Evolutionary conservation across 2,888 invertebrate genomes (phyloP).

Genomic region (Plagiodera versicolora): DNA sequence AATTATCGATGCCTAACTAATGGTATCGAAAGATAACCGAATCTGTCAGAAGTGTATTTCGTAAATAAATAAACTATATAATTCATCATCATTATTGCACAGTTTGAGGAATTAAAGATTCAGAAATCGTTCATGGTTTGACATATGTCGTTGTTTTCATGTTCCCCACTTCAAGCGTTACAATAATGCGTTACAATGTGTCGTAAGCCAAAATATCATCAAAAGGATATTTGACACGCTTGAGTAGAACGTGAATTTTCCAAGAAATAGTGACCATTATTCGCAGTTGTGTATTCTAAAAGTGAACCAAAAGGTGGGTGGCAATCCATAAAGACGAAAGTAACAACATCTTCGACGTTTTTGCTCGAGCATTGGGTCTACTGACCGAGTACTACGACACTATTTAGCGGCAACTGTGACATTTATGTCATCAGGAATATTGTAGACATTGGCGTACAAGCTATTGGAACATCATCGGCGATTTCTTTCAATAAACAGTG

Average conservation of each 20-base stretch:
- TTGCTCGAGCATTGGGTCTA: slow-evolving; percentile 31
- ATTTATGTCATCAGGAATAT: slow-evolving; percentile 35
- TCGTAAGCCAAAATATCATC: not conserved
- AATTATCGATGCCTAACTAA: too few species aligned
- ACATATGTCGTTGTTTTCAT: too few species aligned
- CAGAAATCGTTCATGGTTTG: too few species aligned
- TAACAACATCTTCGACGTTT: slow-evolving; percentile 36
- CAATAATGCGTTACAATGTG: not conserved
- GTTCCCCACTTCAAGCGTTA: too few species aligned
- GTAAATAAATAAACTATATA: too few species aligned
- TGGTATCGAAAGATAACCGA: too few species aligned
- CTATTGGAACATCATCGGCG: too few species aligned
- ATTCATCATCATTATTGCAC: too few species aligned
- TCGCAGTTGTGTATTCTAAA: slow-evolving; percentile 33
- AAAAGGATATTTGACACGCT: not conserved
- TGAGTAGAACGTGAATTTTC: slow-evolving; percentile 23
- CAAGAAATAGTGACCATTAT: slow-evolving; percentile 28
- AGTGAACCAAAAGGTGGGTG: slow-evolving; percentile 38
- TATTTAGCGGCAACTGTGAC: slow-evolving; percentile 30
- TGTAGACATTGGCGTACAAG: slow-evolving; percentile 27
- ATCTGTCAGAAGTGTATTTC: too few species aligned
- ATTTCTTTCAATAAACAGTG: too few species aligned
- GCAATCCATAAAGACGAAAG: slow-evolving; percentile 37
- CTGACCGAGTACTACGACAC: slow-evolving; percentile 30
- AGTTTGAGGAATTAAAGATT: too few species aligned